Conservation (phyloP, 2,113 vertebrate species). For the Lepus europaeus region DNA sequence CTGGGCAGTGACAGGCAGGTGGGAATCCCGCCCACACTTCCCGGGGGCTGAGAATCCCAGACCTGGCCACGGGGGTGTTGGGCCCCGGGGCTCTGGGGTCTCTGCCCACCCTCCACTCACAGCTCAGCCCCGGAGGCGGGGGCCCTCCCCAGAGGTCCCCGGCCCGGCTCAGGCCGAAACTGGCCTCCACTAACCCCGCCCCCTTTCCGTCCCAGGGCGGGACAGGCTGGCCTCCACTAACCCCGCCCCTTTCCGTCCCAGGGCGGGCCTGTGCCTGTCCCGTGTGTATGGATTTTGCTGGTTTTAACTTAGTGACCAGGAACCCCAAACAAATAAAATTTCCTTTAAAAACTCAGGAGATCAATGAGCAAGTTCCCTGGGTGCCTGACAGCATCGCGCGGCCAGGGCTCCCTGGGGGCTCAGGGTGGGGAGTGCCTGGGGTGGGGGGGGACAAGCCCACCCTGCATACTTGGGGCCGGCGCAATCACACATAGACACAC, state of each 20-base stretch:
- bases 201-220: accelerated
- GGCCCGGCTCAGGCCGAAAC: neutral
- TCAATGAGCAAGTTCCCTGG: slow-evolving; percentile 55
- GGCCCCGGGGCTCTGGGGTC: no score
- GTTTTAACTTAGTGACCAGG: slow-evolving; percentile 81
- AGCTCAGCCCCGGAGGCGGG: no score
- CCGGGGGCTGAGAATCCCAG: slow-evolving; percentile 80
- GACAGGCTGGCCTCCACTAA: no score
- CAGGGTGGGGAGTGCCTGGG: neutral
- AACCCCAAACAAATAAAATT: slow-evolving; percentile 71
- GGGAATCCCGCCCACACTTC: slow-evolving; percentile 55
- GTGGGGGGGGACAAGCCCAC: neutral
- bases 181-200: accelerated
- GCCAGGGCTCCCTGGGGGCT: neutral
- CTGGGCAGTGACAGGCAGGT: no score
- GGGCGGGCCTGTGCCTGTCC: no score
- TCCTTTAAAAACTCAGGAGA: slow-evolving; percentile 67
- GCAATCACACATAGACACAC: neutral
- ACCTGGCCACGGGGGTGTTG: no score
- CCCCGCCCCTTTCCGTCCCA: no score
- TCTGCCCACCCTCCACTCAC: no score
- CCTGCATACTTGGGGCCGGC: neutral
- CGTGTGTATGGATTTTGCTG: slow-evolving; percentile 65
- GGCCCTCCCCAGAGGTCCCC: no score
- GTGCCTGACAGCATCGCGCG: neutral